phyloP scores from a whole-genome alignment of 2,113 vertebrate genomes.

The Phaetusa simplex region DNA sequence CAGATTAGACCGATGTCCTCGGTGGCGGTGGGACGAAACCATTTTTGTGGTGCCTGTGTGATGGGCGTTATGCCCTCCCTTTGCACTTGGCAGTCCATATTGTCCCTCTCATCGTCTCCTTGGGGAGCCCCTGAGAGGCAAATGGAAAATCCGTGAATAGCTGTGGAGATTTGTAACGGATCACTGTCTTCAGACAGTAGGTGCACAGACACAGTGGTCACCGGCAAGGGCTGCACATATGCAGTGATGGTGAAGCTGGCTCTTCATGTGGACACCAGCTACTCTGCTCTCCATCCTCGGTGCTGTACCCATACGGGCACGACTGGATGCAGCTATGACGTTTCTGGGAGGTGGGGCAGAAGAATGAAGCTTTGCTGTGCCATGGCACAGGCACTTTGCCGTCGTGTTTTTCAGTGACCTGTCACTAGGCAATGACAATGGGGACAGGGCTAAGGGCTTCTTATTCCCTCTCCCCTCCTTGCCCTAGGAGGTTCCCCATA shows the following conservation, averaged over 20 bases:
- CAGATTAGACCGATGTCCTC: rapidly evolving
- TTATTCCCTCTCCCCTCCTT: background rate
- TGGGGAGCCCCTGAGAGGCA: background rate
- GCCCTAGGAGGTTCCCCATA: background rate
- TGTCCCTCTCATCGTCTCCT: background rate
- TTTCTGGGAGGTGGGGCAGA: background rate
- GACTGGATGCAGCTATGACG: background rate
- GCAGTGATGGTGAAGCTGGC: background rate
- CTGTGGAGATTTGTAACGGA: background rate
- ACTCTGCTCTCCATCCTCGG: background rate
- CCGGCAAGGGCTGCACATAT: background rate
- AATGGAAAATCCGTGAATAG: background rate
- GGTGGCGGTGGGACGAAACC: background rate
- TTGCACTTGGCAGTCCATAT: background rate
- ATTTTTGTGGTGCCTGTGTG: background rate
- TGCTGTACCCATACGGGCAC: background rate
- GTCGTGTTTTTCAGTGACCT: background rate
- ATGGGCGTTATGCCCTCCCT: background rate
- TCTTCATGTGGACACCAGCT: rapidly evolving
- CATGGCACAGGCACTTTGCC: background rate
- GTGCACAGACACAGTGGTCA: background rate
- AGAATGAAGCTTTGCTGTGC: background rate
- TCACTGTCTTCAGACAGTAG: background rate
- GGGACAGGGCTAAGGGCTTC: background rate
- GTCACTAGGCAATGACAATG: background rate